These are phyloP conservation scores for Loriculus beryllinus DNA, from an alignment of 2,797 vertebrate species.

Conservation along the genomic window DNA sequence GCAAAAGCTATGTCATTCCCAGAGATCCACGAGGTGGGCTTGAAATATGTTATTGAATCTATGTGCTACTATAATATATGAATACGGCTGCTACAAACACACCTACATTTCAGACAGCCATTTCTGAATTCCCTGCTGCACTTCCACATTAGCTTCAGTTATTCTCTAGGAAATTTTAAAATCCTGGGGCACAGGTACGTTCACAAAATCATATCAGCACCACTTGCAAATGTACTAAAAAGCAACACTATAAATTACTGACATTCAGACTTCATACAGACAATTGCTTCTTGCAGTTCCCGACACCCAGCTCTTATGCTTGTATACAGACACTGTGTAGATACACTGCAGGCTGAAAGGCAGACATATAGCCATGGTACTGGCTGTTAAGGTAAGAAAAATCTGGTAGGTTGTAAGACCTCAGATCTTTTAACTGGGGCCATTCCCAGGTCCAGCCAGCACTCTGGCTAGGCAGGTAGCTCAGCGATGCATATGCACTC, in stretches of 20 bases:
- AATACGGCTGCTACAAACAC: background rate
- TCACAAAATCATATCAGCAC: background rate
- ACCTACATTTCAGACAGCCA: background rate
- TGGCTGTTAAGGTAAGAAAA: background rate
- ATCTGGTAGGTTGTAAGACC: background rate
- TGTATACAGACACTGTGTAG: background rate
- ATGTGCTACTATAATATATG: background rate
- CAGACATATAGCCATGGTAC: background rate
- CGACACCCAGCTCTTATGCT: background rate
- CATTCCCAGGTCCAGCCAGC: background rate
- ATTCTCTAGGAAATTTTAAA: background rate
- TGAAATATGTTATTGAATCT: slow-evolving; percentile 40
- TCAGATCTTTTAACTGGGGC: background rate
- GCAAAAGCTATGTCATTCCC: slow-evolving; percentile 32
- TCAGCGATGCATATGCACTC: background rate
- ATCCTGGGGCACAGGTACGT: background rate
- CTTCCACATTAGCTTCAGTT: background rate
- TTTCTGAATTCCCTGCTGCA: background rate
- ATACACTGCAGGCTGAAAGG: background rate
- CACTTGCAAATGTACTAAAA: background rate
- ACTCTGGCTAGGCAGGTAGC: background rate
- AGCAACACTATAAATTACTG: background rate
- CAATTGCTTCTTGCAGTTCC: background rate
- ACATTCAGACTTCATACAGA: background rate
- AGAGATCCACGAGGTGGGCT: background rate